These are phyloP conservation scores for Blera fallax DNA, from an alignment of 2,888 invertebrate genomes.

Conservation along the genomic window DNA sequence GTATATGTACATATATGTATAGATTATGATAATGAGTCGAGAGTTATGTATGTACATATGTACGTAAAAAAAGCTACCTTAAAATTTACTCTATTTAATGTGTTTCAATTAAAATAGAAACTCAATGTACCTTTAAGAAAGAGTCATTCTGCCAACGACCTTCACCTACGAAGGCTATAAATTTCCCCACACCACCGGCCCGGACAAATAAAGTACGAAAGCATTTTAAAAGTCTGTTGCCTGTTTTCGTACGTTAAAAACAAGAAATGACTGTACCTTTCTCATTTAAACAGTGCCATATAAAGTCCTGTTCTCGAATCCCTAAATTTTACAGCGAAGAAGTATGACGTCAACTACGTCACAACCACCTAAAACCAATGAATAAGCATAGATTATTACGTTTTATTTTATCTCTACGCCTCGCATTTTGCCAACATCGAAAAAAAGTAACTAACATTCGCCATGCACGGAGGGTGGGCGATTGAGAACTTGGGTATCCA, in stretches of 20 bases:
- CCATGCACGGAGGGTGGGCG: not conserved
- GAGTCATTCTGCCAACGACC: conserved; percentile 13
- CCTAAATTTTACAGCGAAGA: not conserved
- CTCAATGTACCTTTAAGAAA: not conserved
- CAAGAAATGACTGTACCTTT: not conserved
- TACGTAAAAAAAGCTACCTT: no score
- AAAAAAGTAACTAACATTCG: not conserved
- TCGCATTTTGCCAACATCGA: not conserved
- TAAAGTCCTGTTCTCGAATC: not conserved
- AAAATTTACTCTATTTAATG: no score
- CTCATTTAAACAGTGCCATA: not conserved
- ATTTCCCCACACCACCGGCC: conserved; percentile 1
- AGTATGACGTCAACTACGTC: conserved; percentile 3
- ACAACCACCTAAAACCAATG: not conserved
- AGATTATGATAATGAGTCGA: no score
- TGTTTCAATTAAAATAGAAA: not conserved
- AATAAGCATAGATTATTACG: conserved; percentile 7
- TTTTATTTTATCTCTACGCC: not conserved
- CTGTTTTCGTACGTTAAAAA: not conserved
- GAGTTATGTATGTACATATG: not conserved
- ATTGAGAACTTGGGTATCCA: not conserved
- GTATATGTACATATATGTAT: no score
- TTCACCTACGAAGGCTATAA: conserved; percentile 14
- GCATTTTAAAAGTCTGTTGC: not conserved
- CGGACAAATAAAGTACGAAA: not conserved